phyloP scores from a whole-genome alignment of 2,797 vertebrate species.

The Poeciliopsis presidionis region DNA sequence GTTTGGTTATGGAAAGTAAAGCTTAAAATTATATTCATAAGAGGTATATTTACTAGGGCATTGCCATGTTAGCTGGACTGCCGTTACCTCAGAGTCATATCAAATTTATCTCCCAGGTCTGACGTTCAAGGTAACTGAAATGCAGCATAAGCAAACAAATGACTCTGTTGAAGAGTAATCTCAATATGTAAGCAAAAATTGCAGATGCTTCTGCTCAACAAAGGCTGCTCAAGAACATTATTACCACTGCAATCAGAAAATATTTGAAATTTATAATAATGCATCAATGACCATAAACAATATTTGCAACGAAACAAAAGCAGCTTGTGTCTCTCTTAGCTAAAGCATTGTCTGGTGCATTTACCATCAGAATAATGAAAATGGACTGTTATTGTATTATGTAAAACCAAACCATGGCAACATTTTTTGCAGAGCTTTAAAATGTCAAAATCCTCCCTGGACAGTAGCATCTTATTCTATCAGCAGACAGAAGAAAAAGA shows the following conservation, averaged over 20 bases:
- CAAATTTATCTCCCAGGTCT: no score
- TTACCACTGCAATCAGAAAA: background rate
- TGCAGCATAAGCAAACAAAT: background rate
- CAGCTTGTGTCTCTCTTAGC: background rate
- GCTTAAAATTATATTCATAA: no score
- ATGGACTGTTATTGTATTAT: background rate
- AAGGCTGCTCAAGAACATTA: background rate
- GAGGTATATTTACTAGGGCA: no score
- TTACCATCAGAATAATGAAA: background rate
- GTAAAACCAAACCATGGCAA: background rate
- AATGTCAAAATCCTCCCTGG: background rate
- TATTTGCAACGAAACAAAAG: background rate
- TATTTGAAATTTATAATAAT: background rate
- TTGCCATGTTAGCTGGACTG: no score
- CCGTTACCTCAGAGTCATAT: no score
- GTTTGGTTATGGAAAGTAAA: background rate
- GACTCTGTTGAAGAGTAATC: background rate
- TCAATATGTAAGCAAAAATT: background rate
- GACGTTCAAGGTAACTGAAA: no score
- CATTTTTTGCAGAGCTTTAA: background rate
- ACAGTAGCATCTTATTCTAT: background rate
- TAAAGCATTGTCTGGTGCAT: background rate
- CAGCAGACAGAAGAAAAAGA: background rate
- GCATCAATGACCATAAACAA: background rate
- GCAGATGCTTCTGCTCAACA: background rate